Evolutionary conservation across 2,888 invertebrate species (phyloP).

Genomic region (Amphimallon solstitiale): DNA sequence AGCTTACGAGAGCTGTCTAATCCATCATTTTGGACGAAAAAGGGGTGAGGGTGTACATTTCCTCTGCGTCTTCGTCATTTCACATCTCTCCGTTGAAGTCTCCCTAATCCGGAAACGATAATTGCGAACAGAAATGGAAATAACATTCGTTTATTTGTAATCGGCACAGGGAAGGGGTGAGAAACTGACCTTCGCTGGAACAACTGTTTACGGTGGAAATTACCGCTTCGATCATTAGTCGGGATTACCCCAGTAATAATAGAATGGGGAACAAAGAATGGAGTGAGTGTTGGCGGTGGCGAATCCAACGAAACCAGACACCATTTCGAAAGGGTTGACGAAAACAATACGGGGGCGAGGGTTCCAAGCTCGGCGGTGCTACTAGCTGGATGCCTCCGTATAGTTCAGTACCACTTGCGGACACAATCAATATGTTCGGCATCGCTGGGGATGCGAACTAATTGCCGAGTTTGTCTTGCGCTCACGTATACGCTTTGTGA

Average conservation of each 20-base stretch:
- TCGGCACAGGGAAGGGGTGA: conserved; percentile 50
- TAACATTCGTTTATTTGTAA: conserved; percentile 58
- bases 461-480: conserved; percentile 46
- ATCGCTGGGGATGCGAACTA: conserved; percentile 39
- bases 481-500: conserved; percentile 46
- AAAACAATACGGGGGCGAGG: conserved; percentile 43
- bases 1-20: conserved; percentile 47
- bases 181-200: conserved; percentile 46
- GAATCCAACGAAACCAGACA: conserved; percentile 48
- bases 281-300: conserved; percentile 40
- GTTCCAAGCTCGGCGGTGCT: conserved; percentile 41
- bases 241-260: conserved; percentile 54
- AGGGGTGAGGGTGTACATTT: conserved; percentile 53
- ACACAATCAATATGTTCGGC: conserved; percentile 55
- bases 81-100: conserved; percentile 22
- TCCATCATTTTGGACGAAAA: conserved; percentile 57
- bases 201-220: conserved; percentile 52
- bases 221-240: conserved; percentile 54
- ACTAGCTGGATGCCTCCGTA: conserved; percentile 31
- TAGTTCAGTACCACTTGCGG: conserved; percentile 51
- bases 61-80: conserved; percentile 43
- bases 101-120: conserved; percentile 62
- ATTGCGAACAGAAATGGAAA: conserved; percentile 61
- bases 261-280: conserved; percentile 53
- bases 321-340: conserved; percentile 48